A percentile compares a stretch with the other conserved stretches of the same genome.
phyloP scores from a whole-genome alignment of 1,140 invertebrate genomes.

The Drosophila funebris region DNA sequence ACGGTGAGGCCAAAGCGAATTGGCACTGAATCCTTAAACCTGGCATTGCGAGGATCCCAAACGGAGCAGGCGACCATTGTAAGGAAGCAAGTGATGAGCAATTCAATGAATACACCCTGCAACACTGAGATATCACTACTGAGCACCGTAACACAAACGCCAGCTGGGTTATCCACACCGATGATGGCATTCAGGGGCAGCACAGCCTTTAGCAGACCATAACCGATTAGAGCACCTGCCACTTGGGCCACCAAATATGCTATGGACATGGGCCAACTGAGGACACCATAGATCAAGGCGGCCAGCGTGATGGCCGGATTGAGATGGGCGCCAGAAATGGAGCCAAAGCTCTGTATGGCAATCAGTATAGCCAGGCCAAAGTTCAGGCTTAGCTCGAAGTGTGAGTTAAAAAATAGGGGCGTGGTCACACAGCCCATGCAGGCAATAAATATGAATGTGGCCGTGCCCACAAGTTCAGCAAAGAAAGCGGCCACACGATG shows the following conservation, averaged over 20 bases:
- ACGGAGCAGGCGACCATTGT: constrained; percentile 87
- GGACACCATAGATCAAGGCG: constrained; percentile 84
- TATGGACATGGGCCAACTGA: constrained; percentile 87
- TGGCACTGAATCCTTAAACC: constrained; percentile 85
- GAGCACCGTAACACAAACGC: constrained; percentile 86
- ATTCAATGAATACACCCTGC: constrained; percentile 86
- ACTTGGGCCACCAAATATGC: constrained; percentile 90
- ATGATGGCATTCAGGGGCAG: constrained; percentile 84
- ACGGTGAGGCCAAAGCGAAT: constrained; percentile 87
- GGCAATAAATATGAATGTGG: constrained; percentile 89
- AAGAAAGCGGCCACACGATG: constrained; percentile 51
- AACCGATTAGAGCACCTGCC: constrained; percentile 88
- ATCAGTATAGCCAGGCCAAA: constrained; percentile 74
- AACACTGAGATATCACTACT: constrained; percentile 83
- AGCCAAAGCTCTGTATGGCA: constrained; percentile 89
- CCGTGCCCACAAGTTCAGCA: constrained; percentile 90
- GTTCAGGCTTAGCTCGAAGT: constrained; percentile 66
- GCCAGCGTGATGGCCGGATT: constrained; percentile 94
- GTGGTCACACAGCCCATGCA: constrained; percentile 87
- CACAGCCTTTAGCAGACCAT: constrained; percentile 88
- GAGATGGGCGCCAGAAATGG: constrained; percentile 94
- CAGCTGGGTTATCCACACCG: constrained; percentile 59
- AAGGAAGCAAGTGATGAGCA: constrained; percentile 86
- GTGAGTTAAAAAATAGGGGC: constrained; percentile 41
- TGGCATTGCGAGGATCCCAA: constrained; percentile 86